phyloP scores from a whole-genome alignment of 2,888 invertebrate species.

The Thymelicus acteon region DNA sequence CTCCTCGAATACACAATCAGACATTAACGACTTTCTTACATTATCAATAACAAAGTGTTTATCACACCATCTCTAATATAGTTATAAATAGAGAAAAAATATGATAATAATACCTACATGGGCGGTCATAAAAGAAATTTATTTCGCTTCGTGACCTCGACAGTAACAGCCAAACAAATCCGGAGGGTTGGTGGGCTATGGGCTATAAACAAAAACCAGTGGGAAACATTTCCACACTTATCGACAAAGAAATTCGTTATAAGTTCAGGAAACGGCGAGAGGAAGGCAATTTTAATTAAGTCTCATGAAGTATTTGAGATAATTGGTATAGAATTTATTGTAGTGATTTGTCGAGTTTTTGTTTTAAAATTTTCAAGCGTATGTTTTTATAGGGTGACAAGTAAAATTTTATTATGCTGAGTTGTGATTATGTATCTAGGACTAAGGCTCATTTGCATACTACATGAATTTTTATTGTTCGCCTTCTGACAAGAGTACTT shows the following conservation, averaged over 20 bases:
- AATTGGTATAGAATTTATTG: no score
- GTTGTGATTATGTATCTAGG: no score
- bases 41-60: background rate
- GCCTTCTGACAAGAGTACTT: no score
- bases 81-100: background rate
- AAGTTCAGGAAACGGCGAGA: conserved; percentile 1
- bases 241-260: conserved; percentile 43
- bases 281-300: background rate
- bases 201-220: conserved; percentile 51
- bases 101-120: background rate
- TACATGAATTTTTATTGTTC: no score
- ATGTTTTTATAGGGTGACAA: no score
- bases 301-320: background rate
- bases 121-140: background rate
- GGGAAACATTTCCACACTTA: conserved; percentile 44
- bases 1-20: no score
- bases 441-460: no score
- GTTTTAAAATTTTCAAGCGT: no score
- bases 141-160: conserved; percentile 40
- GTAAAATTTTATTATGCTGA: no score
- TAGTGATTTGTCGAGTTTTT: no score
- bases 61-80: background rate
- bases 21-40: no score
- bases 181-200: conserved; percentile 37
- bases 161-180: conserved; percentile 43